Base-by-base conservation (phyloP, 2,888 invertebrate genomes). In the Xestia rhomboidea region DNA sequence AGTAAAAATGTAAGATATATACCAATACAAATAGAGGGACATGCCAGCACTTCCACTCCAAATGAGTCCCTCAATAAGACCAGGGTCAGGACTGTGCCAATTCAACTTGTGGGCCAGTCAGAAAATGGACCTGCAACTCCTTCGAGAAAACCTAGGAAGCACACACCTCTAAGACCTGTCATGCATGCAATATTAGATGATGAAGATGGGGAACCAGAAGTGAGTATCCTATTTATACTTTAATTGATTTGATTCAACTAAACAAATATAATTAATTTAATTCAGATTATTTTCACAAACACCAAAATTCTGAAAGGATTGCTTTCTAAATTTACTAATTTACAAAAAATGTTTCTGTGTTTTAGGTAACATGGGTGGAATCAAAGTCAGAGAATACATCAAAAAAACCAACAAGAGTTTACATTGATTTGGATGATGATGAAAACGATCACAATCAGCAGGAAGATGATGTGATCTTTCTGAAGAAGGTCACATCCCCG, bases 1-100 rank as follows among this genome's bases (percentile, higher is more conserved):
- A 88, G 84, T 68, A 93, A 93, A 82, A 94, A 94, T 87, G 92
- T 96, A 21, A 92, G 95, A 63, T 94, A 96, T 89, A 93, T 97
- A 70, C 97, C 97, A 60, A 95, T 97, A 78, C 93, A 94, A 84
- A 76, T 96, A 74, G 96, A 96, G 68, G 93, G 92, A 8, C 92
- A 94, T 79, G 95, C 96, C 0, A 96, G 95, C 82, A 96, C 97
- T 21, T 97, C 97, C 6, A 96, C 97, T n/a, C 96, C 96, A 6
- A 93, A 92, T 73, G 93, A 94, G 24, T 63, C 89, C 24, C 15
- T 68, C 18, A 84, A 85, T 21, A 94, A 89, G 68, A 89, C 85
- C 71, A 85, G 93, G 77, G 86, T 91, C 11, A 88, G 93, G 62
- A 87, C 90, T 57, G 91, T 94, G 41, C 95, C 95, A 1, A 84